A percentile compares a stretch with the other conserved stretches of the same genome.
These are phyloP conservation scores for Philopotamus ludificatus DNA, from an alignment of 1,140 invertebrate genomes.

Conservation along the genomic window DNA sequence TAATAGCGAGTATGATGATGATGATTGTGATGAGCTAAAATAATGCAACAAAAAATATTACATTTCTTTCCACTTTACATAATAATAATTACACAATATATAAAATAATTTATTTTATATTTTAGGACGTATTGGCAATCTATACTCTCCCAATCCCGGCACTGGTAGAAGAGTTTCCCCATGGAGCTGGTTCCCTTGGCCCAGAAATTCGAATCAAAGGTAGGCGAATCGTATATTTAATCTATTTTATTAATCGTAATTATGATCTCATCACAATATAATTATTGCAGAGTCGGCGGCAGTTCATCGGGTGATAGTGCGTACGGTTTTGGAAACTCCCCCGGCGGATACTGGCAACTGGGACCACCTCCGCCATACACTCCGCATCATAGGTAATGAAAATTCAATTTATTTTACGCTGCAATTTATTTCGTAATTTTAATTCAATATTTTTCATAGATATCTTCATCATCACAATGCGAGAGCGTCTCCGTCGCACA, in stretches of 20 bases:
- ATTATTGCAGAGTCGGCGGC: constrained; percentile 43
- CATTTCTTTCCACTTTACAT: too few relatives aligned
- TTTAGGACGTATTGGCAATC: constrained; percentile 65
- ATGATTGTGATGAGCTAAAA: constrained; percentile 51
- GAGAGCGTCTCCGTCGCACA: constrained; percentile 16
- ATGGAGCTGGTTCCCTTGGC: constrained; percentile 54
- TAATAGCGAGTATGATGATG: too few relatives aligned
- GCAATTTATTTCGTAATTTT: constrained; percentile 1
- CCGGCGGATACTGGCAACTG: constrained; percentile 42
- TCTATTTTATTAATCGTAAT: background rate
- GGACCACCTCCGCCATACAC: constrained; percentile 55
- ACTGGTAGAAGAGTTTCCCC: constrained; percentile 51
- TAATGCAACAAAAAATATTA: too few relatives aligned
- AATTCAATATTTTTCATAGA: constrained; percentile 12
- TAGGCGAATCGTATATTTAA: constrained; percentile 13
- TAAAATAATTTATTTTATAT: constrained; percentile 21
- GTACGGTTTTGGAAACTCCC: constrained; percentile 50
- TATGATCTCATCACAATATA: background rate
- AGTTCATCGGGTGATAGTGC: constrained; percentile 54
- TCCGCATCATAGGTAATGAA: constrained; percentile 50
- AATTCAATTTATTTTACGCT: background rate
- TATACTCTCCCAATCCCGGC: constrained; percentile 79
- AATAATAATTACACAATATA: background rate
- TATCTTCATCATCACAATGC: constrained; percentile 35
- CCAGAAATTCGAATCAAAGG: constrained; percentile 56